Conservation (phyloP, 2,113 vertebrate genomes). For the Spea multiplicata region DNA sequence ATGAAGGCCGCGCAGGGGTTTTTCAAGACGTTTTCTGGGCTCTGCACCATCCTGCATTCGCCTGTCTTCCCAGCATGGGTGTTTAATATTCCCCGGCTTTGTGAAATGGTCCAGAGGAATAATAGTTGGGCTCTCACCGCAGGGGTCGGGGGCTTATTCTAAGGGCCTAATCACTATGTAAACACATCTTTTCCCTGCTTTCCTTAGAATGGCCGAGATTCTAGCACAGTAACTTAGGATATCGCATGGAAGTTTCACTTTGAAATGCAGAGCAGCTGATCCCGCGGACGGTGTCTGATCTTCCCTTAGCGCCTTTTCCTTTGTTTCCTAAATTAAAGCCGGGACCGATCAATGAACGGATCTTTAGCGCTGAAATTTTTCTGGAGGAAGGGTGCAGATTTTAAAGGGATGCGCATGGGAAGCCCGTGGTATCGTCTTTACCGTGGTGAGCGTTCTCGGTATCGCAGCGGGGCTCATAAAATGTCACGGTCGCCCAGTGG, state of each 20-base stretch:
- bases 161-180: constrained; percentile 99
- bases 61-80: constrained; percentile 99
- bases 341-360: background rate
- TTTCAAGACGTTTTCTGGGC: constrained; percentile 89
- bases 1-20: constrained; percentile 83
- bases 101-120: constrained; percentile 96
- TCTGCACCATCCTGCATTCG: constrained; percentile 91
- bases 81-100: constrained; percentile 99
- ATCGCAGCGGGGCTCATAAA: background rate
- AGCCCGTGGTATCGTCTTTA: background rate
- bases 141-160: constrained; percentile 98
- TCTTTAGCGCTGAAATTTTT: background rate
- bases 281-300: constrained; percentile 77
- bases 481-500: background rate
- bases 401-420: background rate
- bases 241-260: constrained; percentile 78
- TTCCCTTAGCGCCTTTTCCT: constrained; percentile 72
- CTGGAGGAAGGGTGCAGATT: background rate
- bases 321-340: constrained; percentile 75
- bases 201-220: constrained; percentile 89
- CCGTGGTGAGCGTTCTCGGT: background rate
- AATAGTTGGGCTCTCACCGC: constrained; percentile 94
- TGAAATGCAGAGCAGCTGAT: constrained; percentile 82
- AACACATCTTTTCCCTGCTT: constrained; percentile 98
- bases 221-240: constrained; percentile 86